phyloP scores from a whole-genome alignment of 2,797 vertebrate species.

The Lagorchestes hirsutus region DNA sequence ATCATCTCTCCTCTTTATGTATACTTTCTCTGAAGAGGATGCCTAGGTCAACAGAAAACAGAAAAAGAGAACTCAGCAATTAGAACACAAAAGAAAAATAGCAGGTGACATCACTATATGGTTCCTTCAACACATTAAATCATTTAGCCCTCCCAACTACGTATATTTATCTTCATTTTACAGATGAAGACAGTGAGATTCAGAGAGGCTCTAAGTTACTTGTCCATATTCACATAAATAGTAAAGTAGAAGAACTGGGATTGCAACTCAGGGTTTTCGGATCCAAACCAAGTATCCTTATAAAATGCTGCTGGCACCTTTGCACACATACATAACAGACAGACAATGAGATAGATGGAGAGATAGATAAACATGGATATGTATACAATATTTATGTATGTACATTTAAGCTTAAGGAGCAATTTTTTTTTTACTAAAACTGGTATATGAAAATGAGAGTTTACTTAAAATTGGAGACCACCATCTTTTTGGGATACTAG shows the following conservation, averaged over 20 bases:
- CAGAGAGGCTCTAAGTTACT: not conserved
- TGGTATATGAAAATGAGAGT: not conserved
- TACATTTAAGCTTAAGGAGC: not conserved
- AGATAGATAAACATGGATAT: not conserved
- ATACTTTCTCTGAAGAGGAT: slow-evolving; percentile 28
- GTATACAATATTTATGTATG: not conserved
- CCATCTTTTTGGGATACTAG: not conserved
- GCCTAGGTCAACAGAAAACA: slow-evolving; percentile 30
- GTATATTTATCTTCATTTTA: not conserved
- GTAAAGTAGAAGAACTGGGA: not conserved
- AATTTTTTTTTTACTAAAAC: not conserved
- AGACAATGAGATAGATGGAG: not conserved
- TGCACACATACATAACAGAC: not conserved
- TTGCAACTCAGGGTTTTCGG: not conserved
- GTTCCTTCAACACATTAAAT: not conserved
- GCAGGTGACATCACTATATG: not conserved
- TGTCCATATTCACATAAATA: not conserved
- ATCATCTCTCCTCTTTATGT: slow-evolving; percentile 17
- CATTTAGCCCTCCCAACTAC: not conserved
- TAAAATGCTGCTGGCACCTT: not conserved
- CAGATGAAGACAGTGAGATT: not conserved
- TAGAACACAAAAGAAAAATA: not conserved
- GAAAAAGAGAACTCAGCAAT: slow-evolving; percentile 21
- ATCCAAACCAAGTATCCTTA: not conserved
- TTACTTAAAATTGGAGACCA: not conserved